phyloP scores from a whole-genome alignment of 1,140 invertebrate genomes.

The Pomacea maculata region DNA sequence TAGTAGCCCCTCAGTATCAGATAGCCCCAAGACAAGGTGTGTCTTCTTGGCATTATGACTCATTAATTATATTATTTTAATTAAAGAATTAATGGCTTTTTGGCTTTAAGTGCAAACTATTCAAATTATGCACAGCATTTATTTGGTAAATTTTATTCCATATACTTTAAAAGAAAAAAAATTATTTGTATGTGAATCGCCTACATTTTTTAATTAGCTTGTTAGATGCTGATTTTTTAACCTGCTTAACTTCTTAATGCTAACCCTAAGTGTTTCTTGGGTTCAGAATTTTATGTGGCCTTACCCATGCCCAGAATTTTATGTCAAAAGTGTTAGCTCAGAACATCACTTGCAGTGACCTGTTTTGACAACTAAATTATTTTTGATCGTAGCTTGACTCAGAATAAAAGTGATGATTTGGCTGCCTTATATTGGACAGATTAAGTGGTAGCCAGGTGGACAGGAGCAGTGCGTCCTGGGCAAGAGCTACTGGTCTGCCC shows the following conservation, averaged over 20 bases:
- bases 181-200: no score
- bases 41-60: not conserved
- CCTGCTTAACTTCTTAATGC: not conserved
- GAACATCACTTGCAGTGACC: no score
- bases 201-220: no score
- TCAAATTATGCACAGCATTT: not conserved
- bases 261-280: not conserved
- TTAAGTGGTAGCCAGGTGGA: not conserved
- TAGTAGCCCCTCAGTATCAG: conserved; percentile 33
- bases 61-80: no score
- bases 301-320: no score
- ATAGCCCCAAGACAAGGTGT: conserved; percentile 17
- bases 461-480: not conserved
- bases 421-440: not conserved
- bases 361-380: no score
- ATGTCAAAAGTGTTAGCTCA: no score
- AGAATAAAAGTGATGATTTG: no score
- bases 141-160: no score
- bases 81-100: not conserved
- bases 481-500: conserved; percentile 5
- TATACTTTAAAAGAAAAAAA: no score
- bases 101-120: not conserved
- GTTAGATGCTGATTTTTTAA: no score
- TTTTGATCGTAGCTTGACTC: no score
- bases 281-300: not conserved